These are phyloP conservation scores for Eurosta solidaginis DNA, from an alignment of 1,140 invertebrate species.

Conservation along the genomic window DNA sequence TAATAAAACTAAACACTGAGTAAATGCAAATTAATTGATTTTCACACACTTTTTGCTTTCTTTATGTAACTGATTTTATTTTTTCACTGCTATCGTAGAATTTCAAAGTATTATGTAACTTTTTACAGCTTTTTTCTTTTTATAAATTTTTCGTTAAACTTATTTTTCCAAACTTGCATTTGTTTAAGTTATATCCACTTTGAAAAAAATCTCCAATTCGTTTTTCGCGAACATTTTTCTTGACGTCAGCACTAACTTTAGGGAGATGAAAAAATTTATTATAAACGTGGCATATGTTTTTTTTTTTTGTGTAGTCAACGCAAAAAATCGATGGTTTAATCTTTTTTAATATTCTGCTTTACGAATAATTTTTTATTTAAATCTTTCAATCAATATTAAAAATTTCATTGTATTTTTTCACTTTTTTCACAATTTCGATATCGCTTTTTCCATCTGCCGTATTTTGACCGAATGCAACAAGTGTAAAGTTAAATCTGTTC, in stretches of 20 bases:
- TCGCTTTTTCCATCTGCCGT: background rate
- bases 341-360: background rate
- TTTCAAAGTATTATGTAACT: background rate
- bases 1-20: background rate
- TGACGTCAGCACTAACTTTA: background rate
- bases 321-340: too few species aligned
- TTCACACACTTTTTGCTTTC: background rate
- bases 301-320: too few species aligned
- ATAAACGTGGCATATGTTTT: background rate
- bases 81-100: too few species aligned
- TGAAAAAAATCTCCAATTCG: slow-evolving; percentile 30
- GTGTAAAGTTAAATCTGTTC: slow-evolving; percentile 32
- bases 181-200: slow-evolving; percentile 35
- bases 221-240: background rate
- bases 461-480: slow-evolving; percentile 35
- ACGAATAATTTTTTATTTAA: background rate
- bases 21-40: background rate
- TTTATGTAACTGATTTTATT: background rate
- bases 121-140: background rate
- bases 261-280: background rate
- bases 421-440: background rate
- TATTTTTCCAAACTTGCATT: background rate
- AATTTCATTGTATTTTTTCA: background rate
- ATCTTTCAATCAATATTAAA: background rate
- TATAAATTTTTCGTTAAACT: background rate